Evolutionary conservation across 2,888 invertebrate species (phyloP).

Genomic region (Lasioglossum calceatum): DNA sequence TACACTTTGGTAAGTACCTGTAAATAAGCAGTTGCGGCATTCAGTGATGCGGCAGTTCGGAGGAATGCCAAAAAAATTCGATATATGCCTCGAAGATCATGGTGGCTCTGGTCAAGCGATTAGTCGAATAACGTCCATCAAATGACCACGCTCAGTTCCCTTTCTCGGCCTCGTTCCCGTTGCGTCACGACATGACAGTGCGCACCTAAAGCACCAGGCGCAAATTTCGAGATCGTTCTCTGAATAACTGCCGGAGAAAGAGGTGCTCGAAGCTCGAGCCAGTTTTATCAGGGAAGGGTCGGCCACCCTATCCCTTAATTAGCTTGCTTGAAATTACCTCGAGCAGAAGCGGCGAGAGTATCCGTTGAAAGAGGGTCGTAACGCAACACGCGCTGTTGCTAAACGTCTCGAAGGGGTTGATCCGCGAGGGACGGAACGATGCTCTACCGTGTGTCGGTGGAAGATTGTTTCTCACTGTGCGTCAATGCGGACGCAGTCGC

Average conservation of each 20-base stretch:
- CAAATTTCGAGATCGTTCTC: conserved; percentile 21
- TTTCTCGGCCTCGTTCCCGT: not conserved
- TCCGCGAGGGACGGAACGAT: not conserved
- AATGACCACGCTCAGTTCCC: not conserved
- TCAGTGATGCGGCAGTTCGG: not conserved
- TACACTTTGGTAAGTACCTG: too few relatives aligned
- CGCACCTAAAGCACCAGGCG: not conserved
- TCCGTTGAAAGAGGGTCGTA: conserved; percentile 13
- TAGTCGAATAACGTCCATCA: not conserved
- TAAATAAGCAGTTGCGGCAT: too few relatives aligned
- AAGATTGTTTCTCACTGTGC: conserved; percentile 7
- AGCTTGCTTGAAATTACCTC: conserved; percentile 36
- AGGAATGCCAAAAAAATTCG: not conserved
- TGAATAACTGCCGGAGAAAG: conserved; percentile 9
- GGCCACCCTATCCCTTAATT: conserved; percentile 29
- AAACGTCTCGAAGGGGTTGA: conserved; percentile 36
- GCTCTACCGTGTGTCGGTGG: not conserved
- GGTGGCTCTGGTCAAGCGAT: not conserved
- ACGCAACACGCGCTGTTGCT: conserved; percentile 21
- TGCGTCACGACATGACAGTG: not conserved
- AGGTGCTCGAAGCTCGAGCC: conserved; percentile 14
- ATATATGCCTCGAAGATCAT: not conserved
- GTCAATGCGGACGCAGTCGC: not conserved
- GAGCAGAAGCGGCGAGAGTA: conserved; percentile 45
- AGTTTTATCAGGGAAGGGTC: conserved; percentile 28